Evolutionary conservation across 2,888 invertebrate genomes (phyloP).

Genomic region (Andrena dorsata): DNA sequence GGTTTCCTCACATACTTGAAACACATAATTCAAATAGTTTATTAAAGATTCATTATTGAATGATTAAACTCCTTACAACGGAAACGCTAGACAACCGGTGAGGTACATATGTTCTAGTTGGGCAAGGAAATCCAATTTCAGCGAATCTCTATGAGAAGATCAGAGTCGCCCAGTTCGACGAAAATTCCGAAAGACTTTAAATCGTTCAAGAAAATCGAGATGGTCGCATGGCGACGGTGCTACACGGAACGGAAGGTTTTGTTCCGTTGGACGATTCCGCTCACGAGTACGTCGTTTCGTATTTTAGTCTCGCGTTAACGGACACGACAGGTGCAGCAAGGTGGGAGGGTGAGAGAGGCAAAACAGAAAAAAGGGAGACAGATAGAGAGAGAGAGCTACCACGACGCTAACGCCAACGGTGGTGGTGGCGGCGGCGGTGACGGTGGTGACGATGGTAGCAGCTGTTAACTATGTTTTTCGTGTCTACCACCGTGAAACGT

Average conservation of each 20-base stretch:
- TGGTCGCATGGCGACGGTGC: background rate
- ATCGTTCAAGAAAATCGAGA: background rate
- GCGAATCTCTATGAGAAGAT: background rate
- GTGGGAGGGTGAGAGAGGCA: background rate
- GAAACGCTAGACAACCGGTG: background rate
- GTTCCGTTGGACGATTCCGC: constrained; percentile 55
- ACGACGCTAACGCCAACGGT: constrained; percentile 38
- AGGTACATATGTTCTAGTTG: background rate
- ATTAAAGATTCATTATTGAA: too few species aligned
- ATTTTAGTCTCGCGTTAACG: constrained; percentile 79
- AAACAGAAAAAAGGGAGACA: background rate
- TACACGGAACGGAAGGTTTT: constrained; percentile 43
- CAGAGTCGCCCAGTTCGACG: background rate
- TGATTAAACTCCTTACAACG: background rate
- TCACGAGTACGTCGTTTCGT: constrained; percentile 64
- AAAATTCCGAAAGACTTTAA: background rate
- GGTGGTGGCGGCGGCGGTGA: constrained; percentile 42
- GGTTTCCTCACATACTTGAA: too few species aligned
- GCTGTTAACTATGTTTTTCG: constrained; percentile 71
- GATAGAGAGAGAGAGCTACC: constrained; percentile 18
- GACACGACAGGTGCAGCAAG: constrained; percentile 79
- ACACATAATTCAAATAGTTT: too few species aligned
- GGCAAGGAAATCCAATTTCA: background rate
- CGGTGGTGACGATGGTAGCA: constrained; percentile 56
- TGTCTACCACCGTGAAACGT: constrained; percentile 66